These are phyloP conservation scores for Amblyteles armatorius DNA, from an alignment of 2,888 invertebrate species.

Conservation along the genomic window DNA sequence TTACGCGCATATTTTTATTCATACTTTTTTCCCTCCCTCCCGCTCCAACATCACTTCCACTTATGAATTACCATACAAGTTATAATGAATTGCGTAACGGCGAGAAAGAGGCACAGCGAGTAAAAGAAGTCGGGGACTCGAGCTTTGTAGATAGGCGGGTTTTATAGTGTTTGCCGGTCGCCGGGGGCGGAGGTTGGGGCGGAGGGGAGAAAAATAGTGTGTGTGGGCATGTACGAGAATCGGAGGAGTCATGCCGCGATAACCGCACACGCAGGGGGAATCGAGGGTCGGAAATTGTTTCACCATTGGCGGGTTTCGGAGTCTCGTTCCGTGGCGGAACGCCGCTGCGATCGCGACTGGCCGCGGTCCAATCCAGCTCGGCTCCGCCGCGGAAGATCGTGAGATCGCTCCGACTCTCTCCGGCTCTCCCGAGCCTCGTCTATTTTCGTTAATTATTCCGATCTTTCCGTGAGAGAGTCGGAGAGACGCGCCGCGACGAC, in stretches of 20 bases:
- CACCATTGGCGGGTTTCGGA: constrained; percentile 15
- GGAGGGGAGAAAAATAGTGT: neutral
- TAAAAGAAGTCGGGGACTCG: neutral
- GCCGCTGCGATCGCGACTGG: constrained; percentile 46
- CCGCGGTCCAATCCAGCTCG: constrained; percentile 57
- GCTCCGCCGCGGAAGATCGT: neutral
- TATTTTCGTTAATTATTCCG: constrained; percentile 78
- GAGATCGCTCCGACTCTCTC: neutral
- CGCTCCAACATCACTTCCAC: too few relatives aligned
- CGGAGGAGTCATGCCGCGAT: neutral
- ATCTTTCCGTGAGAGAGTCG: constrained; percentile 69
- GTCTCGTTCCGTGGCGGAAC: neutral
- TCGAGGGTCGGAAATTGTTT: constrained; percentile 21
- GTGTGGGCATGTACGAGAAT: neutral
- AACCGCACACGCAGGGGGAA: neutral
- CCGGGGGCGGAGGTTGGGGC: too few relatives aligned
- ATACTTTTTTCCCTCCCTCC: neutral
- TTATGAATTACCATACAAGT: constrained; percentile 10
- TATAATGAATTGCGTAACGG: neutral
- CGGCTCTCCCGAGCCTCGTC: constrained; percentile 70
- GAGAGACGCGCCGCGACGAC: neutral
- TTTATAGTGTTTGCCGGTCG: neutral
- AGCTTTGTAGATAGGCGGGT: constrained; percentile 2
- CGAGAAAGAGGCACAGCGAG: neutral
- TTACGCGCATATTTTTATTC: neutral